A percentile compares a stretch with the other conserved stretches of the same genome.
Evolutionary conservation across 1,140 invertebrate genomes (phyloP).

Genomic region (Temnothorax nylanderi): DNA sequence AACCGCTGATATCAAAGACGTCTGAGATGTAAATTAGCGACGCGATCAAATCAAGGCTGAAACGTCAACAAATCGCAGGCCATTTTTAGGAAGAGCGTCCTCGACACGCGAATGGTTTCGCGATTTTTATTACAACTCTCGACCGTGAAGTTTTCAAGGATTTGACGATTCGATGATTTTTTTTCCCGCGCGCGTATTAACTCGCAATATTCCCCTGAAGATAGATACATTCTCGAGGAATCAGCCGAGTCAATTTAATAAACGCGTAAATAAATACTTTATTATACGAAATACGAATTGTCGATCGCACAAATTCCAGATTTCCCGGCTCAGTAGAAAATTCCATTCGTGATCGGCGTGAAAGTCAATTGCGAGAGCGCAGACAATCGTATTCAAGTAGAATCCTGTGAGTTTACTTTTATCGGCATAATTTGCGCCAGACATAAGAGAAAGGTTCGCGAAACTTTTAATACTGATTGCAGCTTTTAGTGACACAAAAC

Average conservation of each 20-base stretch:
- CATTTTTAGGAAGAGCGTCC: slow-evolving; percentile 32
- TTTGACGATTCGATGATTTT: neutral
- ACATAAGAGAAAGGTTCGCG: neutral
- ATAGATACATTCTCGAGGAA: neutral
- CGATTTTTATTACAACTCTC: neutral
- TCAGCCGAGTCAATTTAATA: neutral
- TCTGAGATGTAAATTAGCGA: slow-evolving; percentile 46
- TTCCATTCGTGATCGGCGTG: neutral
- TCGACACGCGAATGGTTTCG: slow-evolving; percentile 1
- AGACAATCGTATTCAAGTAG: neutral
- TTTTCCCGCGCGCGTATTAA: neutral
- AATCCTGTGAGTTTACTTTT: slow-evolving; percentile 22
- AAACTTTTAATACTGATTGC: neutral
- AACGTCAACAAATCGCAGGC: slow-evolving; percentile 9
- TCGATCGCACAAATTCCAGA: neutral
- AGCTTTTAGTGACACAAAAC: neutral
- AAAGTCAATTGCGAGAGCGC: neutral
- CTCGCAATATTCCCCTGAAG: neutral
- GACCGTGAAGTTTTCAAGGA: neutral
- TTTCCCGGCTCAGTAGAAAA: neutral
- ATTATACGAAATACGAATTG: neutral
- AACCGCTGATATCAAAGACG: slow-evolving; percentile 46
- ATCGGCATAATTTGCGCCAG: neutral
- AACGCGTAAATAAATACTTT: neutral
- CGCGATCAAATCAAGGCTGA: slow-evolving; percentile 34